Evolutionary conservation across 1,140 invertebrate species (phyloP).

Genomic region (Panonychus citri): DNA sequence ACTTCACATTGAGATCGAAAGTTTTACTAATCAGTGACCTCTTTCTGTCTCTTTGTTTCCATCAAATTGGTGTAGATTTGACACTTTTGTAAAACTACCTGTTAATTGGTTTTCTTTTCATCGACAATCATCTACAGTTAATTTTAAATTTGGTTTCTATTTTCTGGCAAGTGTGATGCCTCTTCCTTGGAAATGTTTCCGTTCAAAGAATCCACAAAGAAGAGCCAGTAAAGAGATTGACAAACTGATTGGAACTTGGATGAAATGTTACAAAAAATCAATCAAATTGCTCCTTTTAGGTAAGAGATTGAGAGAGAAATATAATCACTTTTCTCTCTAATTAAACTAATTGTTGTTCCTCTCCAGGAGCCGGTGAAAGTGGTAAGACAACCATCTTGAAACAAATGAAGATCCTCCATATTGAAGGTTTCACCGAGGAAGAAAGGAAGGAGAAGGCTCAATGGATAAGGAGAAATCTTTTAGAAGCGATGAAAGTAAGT

Average conservation of each 20-base stretch:
- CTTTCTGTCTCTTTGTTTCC: too few relatives aligned
- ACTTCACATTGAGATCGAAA: too few relatives aligned
- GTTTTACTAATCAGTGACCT: too few relatives aligned
- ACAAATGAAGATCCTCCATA: conserved; percentile 55
- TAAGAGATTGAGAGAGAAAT: conserved; percentile 4
- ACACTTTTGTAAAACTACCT: too few relatives aligned
- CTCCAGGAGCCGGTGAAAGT: conserved; percentile 26
- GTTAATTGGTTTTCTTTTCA: too few relatives aligned
- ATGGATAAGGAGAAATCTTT: conserved; percentile 37
- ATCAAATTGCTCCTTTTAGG: conserved; percentile 41
- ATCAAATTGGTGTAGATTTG: too few relatives aligned
- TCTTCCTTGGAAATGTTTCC: not conserved
- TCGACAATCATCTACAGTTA: not conserved
- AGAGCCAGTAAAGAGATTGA: conserved; percentile 19
- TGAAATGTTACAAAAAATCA: conserved; percentile 22
- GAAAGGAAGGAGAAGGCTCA: conserved; percentile 35
- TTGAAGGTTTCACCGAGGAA: conserved; percentile 38
- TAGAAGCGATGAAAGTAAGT: conserved; percentile 34
- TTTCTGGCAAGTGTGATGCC: not conserved
- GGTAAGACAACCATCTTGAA: conserved; percentile 54
- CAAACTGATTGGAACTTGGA: conserved; percentile 22
- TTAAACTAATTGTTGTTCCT: not conserved
- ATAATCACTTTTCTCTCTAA: not conserved
- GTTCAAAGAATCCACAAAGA: conserved; percentile 5
- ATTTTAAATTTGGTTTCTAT: not conserved